Evolutionary conservation across 2,797 vertebrate genomes (phyloP), one percentile per base, ranked within the genome.

Genomic region (Lerista edwardsae): DNA sequence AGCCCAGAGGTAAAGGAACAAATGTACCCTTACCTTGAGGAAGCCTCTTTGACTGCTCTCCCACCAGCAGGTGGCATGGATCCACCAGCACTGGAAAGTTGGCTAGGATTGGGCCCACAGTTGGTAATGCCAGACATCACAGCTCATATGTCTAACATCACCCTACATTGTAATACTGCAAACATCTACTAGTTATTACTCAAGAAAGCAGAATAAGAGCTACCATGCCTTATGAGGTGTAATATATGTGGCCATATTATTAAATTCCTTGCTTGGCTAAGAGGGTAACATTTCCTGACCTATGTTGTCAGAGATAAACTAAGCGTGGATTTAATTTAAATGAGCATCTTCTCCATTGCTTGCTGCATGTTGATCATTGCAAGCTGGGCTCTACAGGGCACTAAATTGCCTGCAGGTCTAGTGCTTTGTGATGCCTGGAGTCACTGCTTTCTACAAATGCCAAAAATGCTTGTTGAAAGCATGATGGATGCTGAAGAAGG

Each of bases 391-490:
- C 36, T 29, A 57, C 1, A 59, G 65, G 36, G 47, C 57, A 39
- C n/a, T 83, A 57, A 57, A 62, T 57, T 75, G 47, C 25, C 62
- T 83, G 4, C 27, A 68, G 64, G 47, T 55, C 64, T 44, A 67
- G 10, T 75, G 34, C 21, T 69, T 83, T 83, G 69, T 59, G 21
- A 41, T 61, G 69, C 4, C 12, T 69, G 47, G 62, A 76, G 27
- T 47, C 34, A 39, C 39, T n/a, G 23, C 19, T 15, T 15, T 39
- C 36, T 41, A 10, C 25, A 15, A 31, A n/a, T 59, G 74, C 73
- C 73, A 83, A 67, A 41, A 75, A n/a, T 39, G 27, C 47, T 68
- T 76, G 51, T 69, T 69, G 64, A 83, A 83, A 83, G 17, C 29
- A 41, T 77, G 74, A 59, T 69, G 47, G n/a, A n/a, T n/a, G n/a